Evolutionary conservation across 1,140 invertebrate genomes (phyloP).

Genomic region (Brachionus manjavacas): DNA sequence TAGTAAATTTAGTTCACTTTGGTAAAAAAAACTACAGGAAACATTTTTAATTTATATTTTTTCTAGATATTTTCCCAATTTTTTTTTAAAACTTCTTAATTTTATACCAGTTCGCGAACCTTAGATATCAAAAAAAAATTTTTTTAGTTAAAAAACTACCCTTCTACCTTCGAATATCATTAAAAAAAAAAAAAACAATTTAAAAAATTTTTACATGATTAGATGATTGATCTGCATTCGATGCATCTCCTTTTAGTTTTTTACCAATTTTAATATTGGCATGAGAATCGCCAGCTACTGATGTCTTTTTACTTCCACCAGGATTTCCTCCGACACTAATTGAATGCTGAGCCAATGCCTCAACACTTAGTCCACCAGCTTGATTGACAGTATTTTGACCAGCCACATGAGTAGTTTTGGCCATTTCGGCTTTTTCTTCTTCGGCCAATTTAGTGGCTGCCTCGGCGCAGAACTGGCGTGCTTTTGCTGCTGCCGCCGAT

Average conservation of each 20-base stretch:
- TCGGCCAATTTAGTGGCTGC: conserved; percentile 52
- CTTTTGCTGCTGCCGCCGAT: conserved; percentile 50
- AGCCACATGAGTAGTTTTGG: conserved; percentile 40
- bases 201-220: background rate
- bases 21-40: too few relatives aligned
- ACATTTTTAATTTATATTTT: too few relatives aligned
- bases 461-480: conserved; percentile 53
- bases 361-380: conserved; percentile 53
- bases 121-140: too few relatives aligned
- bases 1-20: too few relatives aligned
- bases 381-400: background rate
- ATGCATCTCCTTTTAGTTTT: conserved; percentile 4
- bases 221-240: conserved; percentile 31
- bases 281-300: conserved; percentile 46
- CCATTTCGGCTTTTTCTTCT: conserved; percentile 50
- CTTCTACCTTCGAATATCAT: too few relatives aligned
- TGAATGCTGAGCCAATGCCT: conserved; percentile 55
- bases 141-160: too few relatives aligned
- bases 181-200: too few relatives aligned
- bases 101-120: too few relatives aligned
- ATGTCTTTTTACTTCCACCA: conserved; percentile 42
- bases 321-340: conserved; percentile 17
- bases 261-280: conserved; percentile 49
- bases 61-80: too few relatives aligned
- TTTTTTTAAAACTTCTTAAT: too few relatives aligned